These are phyloP conservation scores for Syrphus vitripennis DNA, from an alignment of 2,888 invertebrate genomes.

Conservation along the genomic window DNA sequence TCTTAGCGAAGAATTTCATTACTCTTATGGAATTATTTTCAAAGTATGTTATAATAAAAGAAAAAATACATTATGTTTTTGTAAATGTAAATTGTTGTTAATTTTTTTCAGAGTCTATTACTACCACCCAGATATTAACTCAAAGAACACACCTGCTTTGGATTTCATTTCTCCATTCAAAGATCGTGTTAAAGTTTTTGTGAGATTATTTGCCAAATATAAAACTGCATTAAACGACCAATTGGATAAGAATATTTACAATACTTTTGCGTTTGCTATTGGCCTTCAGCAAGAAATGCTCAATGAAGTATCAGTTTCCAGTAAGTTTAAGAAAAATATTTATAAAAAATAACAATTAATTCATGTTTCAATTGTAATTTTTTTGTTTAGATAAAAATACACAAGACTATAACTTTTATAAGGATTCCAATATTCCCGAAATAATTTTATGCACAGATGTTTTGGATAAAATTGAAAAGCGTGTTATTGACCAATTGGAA, in stretches of 20 bases:
- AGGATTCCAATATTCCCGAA: slow-evolving; percentile 90
- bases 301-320: slow-evolving; percentile 72
- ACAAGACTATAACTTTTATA: slow-evolving; percentile 88
- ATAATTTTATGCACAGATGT: slow-evolving; percentile 87
- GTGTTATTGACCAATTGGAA: slow-evolving; percentile 85
- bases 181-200: slow-evolving; percentile 77
- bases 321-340: slow-evolving; percentile 23
- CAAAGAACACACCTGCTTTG: slow-evolving; percentile 36
- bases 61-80: background rate
- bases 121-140: slow-evolving; percentile 59
- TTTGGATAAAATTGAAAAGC: slow-evolving; percentile 85
- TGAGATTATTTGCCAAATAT: slow-evolving; percentile 76
- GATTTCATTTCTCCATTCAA: slow-evolving; percentile 76
- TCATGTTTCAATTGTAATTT: background rate
- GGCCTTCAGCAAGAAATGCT: slow-evolving; percentile 78
- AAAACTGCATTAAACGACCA: slow-evolving; percentile 75
- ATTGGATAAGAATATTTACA: slow-evolving; percentile 77
- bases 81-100: background rate
- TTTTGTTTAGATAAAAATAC: slow-evolving; percentile 23
- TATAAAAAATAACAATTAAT: background rate
- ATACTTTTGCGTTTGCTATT: slow-evolving; percentile 76
- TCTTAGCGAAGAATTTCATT: slow-evolving; percentile 77
- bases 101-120: slow-evolving; percentile 74
- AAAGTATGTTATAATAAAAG: slow-evolving; percentile 41
- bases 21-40: slow-evolving; percentile 77